Percentiles rank a stretch among this genome's conserved stretches.
phyloP scores from a whole-genome alignment of 2,797 vertebrate species.

The Coccyzus lansbergi region DNA sequence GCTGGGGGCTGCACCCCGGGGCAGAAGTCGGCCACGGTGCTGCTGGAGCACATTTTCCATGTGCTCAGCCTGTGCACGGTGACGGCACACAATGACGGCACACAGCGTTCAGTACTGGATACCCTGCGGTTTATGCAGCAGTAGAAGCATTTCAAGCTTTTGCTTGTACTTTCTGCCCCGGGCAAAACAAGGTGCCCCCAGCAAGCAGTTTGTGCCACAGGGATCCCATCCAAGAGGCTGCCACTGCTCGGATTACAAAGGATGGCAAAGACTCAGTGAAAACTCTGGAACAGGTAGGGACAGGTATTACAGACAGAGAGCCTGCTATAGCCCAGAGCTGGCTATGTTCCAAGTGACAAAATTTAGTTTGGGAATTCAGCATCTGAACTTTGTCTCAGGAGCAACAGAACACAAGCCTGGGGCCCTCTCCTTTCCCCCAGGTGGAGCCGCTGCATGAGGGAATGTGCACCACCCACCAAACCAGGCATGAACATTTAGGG shows the following conservation, averaged over 20 bases:
- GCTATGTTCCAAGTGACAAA: not conserved
- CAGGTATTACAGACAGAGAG: not conserved
- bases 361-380: not conserved
- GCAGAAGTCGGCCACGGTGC: not conserved
- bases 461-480: not conserved
- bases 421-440: not conserved
- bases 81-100: accelerated
- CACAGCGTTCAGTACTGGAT: accelerated
- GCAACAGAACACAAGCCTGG: not conserved
- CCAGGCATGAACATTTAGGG: accelerated
- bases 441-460: not conserved
- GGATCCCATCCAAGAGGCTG: not conserved
- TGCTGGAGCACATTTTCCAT: accelerated
- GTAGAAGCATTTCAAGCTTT: not conserved
- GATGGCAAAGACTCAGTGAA: not conserved
- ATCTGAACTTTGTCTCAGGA: not conserved
- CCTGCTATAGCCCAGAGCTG: not conserved
- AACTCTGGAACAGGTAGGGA: not conserved
- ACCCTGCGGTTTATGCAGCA: accelerated
- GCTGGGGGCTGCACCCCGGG: accelerated
- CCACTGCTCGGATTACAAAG: not conserved
- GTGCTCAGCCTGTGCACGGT: not conserved
- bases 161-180: not conserved
- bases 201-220: not conserved
- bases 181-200: not conserved